These are phyloP conservation scores for Pachyseris speciosa DNA, from an alignment of 64 coral and sea anemone species.

Conservation along the genomic window DNA sequence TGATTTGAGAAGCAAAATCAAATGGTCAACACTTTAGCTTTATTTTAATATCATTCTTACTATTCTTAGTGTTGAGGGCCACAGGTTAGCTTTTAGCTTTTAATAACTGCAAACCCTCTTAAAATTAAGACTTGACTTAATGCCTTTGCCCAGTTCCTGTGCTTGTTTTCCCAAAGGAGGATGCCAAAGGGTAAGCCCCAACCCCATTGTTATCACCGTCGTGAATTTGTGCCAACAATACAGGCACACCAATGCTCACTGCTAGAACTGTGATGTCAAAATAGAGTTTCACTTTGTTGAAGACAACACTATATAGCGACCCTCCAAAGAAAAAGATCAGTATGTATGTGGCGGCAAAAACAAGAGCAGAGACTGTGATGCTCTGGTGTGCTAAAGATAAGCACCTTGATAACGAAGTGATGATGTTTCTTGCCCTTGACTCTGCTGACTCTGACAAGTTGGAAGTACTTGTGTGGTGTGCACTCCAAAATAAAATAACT, in stretches of 20 bases:
- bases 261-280: conserved; percentile 3
- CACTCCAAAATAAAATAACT: neutral
- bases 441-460: neutral
- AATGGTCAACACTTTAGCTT: no score
- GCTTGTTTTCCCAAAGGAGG: neutral
- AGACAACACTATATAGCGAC: neutral
- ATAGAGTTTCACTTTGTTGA: conserved; percentile 1
- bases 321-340: neutral
- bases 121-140: no score
- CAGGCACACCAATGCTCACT: neutral
- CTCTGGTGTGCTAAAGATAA: neutral
- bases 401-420: neutral
- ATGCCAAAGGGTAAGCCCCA: neutral
- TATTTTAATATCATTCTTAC: no score
- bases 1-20: no score
- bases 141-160: neutral
- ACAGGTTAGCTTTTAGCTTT: no score
- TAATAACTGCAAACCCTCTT: no score
- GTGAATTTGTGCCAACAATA: neutral
- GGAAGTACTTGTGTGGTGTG: neutral
- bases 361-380: neutral
- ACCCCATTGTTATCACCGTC: neutral
- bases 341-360: neutral
- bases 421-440: neutral
- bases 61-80: no score